These are phyloP conservation scores for Alauda arvensis DNA, from an alignment of 2,797 vertebrate species.

Conservation along the genomic window DNA sequence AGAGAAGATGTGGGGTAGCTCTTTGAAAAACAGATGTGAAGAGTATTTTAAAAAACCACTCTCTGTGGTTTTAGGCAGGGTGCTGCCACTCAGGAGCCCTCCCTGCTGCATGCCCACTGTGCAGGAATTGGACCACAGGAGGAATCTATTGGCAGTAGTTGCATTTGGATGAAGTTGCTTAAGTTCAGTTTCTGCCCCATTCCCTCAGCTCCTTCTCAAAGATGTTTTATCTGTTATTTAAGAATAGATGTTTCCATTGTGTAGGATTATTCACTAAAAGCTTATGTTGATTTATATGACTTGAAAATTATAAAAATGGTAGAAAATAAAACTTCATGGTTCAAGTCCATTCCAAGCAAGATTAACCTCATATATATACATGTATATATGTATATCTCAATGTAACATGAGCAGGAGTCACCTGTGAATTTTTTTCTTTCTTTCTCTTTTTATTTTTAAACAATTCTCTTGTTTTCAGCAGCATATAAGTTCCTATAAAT, in stretches of 20 bases:
- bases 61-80: neutral
- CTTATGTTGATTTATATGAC: neutral
- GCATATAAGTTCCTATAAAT: neutral
- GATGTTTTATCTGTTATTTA: neutral
- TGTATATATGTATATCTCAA: neutral
- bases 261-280: neutral
- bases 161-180: neutral
- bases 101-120: neutral
- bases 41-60: neutral
- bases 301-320: neutral
- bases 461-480: neutral
- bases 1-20: neutral
- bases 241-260: neutral
- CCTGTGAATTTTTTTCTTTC: neutral
- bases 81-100: neutral
- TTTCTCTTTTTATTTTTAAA: neutral
- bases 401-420: neutral
- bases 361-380: neutral
- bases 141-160: neutral
- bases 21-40: neutral
- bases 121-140: neutral
- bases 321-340: neutral
- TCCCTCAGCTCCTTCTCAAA: neutral
- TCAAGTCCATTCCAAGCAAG: neutral
- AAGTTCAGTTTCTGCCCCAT: neutral